A percentile compares a stretch with the other conserved stretches of the same genome.
These are phyloP conservation scores for Sepiola atlantica DNA, from an alignment of 2,888 invertebrate species.

Conservation along the genomic window DNA sequence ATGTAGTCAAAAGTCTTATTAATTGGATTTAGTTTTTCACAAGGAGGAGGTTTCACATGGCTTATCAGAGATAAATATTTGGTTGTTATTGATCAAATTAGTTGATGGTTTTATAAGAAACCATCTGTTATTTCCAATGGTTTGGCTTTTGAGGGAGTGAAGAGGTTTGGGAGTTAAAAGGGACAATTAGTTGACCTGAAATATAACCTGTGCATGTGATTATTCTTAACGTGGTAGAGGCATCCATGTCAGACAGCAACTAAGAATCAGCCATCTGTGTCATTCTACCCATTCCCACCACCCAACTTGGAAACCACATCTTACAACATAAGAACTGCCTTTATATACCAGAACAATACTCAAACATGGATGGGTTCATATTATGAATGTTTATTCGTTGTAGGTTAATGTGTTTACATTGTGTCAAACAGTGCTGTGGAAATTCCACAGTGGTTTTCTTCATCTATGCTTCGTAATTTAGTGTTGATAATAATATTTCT, in stretches of 20 bases:
- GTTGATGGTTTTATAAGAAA: background rate
- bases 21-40: background rate
- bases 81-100: background rate
- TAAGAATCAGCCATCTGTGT: background rate
- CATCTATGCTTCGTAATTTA: no score
- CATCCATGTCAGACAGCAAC: background rate
- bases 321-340: no score
- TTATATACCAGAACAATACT: no score
- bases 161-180: background rate
- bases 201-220: background rate
- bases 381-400: no score
- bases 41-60: background rate
- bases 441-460: no score
- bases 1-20: background rate
- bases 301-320: background rate
- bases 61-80: background rate
- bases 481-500: no score
- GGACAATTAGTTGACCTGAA: background rate
- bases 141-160: background rate
- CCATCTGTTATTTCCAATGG: slow-evolving; percentile 32
- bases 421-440: no score
- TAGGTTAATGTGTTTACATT: no score
- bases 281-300: background rate
- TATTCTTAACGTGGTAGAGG: background rate
- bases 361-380: no score